Percentiles rank a stretch among this genome's conserved stretches.
phyloP scores from a whole-genome alignment of 1,140 invertebrate genomes.

The Amyelois transitella region DNA sequence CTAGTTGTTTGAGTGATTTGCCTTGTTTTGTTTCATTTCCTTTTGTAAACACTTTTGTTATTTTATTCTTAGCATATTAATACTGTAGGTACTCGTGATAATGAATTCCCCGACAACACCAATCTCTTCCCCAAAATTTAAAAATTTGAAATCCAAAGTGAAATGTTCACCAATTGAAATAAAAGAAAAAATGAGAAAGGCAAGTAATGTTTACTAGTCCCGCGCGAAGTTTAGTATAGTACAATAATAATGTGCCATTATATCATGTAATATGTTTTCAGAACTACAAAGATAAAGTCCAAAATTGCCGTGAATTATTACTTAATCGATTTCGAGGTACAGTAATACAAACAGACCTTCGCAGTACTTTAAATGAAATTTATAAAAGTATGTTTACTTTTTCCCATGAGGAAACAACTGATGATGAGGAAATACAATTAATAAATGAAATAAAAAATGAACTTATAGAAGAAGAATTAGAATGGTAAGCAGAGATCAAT shows the following conservation, averaged over 20 bases:
- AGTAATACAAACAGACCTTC: constrained; percentile 29
- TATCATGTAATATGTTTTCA: constrained; percentile 36
- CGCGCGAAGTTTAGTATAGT: not conserved
- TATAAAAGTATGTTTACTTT: constrained; percentile 48
- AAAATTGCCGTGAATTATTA: constrained; percentile 47
- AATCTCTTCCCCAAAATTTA: constrained; percentile 41
- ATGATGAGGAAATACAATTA: constrained; percentile 42
- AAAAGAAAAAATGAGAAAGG: constrained; percentile 64
- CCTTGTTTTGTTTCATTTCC: too few relatives aligned
- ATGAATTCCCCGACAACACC: constrained; percentile 34
- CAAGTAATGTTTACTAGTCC: constrained; percentile 16
- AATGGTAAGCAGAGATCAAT: constrained; percentile 43
- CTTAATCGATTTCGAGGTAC: constrained; percentile 43
- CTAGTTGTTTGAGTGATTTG: too few relatives aligned
- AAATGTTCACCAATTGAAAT: constrained; percentile 52
- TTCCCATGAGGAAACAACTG: constrained; percentile 18
- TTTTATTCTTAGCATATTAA: not conserved
- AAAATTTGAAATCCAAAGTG: constrained; percentile 34
- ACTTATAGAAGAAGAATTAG: constrained; percentile 56
- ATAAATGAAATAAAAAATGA: constrained; percentile 53
- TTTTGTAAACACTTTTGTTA: not conserved
- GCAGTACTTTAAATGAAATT: constrained; percentile 41
- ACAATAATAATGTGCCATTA: too few relatives aligned
- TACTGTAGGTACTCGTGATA: not conserved
- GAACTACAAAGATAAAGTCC: constrained; percentile 56